Evolutionary conservation across 2,797 vertebrate species (phyloP).

Genomic region (Phylloscopus collybita): DNA sequence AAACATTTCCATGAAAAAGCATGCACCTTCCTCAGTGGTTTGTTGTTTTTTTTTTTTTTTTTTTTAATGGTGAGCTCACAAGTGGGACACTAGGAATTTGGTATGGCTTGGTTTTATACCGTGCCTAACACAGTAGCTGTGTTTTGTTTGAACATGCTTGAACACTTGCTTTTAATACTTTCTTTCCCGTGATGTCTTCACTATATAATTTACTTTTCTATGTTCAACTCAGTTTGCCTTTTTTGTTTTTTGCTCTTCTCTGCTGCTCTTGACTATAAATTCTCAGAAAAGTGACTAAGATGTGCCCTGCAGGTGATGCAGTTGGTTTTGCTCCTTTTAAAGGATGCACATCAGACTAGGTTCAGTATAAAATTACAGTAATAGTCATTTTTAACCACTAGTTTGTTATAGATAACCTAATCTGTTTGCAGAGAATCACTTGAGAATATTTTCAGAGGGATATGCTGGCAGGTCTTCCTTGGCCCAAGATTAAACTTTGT

Average conservation of each 20-base stretch:
- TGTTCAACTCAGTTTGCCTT: neutral
- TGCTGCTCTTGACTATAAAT: neutral
- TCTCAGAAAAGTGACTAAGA: neutral
- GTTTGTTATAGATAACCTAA: neutral
- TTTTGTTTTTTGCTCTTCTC: neutral
- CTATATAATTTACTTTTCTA: neutral
- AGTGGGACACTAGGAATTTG: neutral
- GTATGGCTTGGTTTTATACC: neutral
- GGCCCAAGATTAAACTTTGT: neutral
- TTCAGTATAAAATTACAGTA: neutral
- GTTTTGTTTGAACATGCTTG: constrained; percentile 19
- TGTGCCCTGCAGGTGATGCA: neutral
- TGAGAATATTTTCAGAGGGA: neutral
- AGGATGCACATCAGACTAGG: neutral
- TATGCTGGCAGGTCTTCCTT: neutral
- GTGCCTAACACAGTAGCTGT: neutral
- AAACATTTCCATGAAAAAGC: neutral
- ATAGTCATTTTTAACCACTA: neutral
- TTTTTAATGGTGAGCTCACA: neutral
- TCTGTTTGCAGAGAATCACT: neutral
- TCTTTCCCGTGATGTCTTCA: constrained; percentile 14
- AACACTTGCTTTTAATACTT: constrained; percentile 15
- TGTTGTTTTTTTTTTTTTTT: neutral
- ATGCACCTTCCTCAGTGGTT: neutral
- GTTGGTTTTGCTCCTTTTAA: neutral